Conservation (phyloP, 2,797 vertebrate species). For the Choloepus didactylus region DNA sequence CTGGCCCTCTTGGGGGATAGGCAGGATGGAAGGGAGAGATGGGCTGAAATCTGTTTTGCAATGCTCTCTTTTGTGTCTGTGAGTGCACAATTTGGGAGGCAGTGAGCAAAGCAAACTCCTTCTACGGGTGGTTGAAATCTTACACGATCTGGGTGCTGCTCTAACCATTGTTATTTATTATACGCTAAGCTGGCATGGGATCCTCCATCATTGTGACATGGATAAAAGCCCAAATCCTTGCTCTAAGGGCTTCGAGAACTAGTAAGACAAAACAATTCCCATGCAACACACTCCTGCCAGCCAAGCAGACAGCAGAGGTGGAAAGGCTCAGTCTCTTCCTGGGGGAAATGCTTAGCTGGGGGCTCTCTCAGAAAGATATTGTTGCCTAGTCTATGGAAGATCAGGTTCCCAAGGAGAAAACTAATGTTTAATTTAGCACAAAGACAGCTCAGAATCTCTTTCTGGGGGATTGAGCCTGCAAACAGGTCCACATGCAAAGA, state of each 20-base stretch:
- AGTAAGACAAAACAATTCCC: constrained; percentile 44
- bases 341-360: constrained; percentile 62
- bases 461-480: constrained; percentile 72
- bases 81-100: neutral
- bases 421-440: constrained; percentile 84
- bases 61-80: neutral
- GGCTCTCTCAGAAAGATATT: constrained; percentile 75
- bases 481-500: constrained; percentile 71
- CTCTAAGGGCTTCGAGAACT: neutral
- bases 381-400: constrained; percentile 76
- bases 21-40: constrained; percentile 29
- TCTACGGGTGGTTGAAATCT: neutral
- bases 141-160: neutral
- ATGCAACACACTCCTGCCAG: neutral
- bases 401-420: constrained; percentile 82
- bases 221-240: neutral
- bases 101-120: constrained; percentile 1
- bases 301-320: constrained; percentile 38
- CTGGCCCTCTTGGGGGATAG: constrained; percentile 39
- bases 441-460: constrained; percentile 76
- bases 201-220: neutral
- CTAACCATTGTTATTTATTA: constrained; percentile 20
- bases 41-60: constrained; percentile 3
- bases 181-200: neutral
- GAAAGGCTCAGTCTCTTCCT: constrained; percentile 64